A percentile compares a stretch with the other conserved stretches of the same genome.
Conservation (phyloP, 1,140 invertebrate species). For the Amyelois transitella region DNA sequence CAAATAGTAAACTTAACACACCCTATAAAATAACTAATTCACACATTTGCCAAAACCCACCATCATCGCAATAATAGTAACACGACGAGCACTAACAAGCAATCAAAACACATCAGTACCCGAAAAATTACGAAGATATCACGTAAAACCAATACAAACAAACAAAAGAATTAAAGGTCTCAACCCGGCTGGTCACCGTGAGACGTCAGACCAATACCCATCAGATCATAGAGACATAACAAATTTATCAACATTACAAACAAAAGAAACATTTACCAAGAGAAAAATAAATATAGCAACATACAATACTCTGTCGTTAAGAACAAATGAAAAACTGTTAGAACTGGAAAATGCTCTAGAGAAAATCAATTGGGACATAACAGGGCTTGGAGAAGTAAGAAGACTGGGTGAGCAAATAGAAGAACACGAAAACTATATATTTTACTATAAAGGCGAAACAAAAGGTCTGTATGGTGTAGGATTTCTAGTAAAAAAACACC, state of each 20-base stretch:
- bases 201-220: slow-evolving; percentile 14
- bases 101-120: neutral
- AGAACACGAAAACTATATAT: slow-evolving; percentile 3
- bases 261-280: neutral
- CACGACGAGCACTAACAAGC: neutral
- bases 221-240: slow-evolving; percentile 7
- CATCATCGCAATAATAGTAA: too few relatives aligned
- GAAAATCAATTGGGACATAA: slow-evolving; percentile 7
- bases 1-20: too few relatives aligned
- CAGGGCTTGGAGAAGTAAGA: slow-evolving; percentile 7
- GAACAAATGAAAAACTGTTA: slow-evolving; percentile 4
- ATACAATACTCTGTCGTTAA: slow-evolving; percentile 4
- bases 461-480: slow-evolving; percentile 11
- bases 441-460: slow-evolving; percentile 1
- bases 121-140: slow-evolving; percentile 1
- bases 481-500: slow-evolving; percentile 6
- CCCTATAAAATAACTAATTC: too few relatives aligned
- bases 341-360: slow-evolving; percentile 7
- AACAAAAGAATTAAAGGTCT: neutral
- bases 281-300: slow-evolving; percentile 6
- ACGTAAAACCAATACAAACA: slow-evolving; percentile 3
- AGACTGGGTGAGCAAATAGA: slow-evolving; percentile 4
- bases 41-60: too few relatives aligned
- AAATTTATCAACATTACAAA: neutral
- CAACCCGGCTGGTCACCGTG: slow-evolving; percentile 19